phyloP scores from a whole-genome alignment of 2,113 vertebrate species.

The Meleagris gallopavo region DNA sequence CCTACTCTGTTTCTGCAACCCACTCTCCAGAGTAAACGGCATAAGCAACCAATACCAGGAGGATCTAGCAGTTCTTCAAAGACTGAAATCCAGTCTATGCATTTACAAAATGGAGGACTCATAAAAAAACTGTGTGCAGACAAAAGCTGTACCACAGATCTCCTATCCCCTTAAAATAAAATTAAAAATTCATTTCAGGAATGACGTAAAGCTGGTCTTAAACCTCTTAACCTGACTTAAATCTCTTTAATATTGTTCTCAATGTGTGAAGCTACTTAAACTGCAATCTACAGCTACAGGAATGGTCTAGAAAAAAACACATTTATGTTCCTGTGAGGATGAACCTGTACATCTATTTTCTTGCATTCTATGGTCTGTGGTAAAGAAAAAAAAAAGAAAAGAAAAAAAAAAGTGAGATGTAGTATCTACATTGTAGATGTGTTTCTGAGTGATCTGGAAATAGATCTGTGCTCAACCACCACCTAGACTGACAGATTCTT shows the following conservation, averaged over 20 bases:
- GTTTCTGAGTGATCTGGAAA: neutral
- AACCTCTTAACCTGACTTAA: neutral
- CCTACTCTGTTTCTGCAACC: neutral
- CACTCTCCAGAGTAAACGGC: neutral
- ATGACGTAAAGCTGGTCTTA: neutral
- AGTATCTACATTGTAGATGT: neutral
- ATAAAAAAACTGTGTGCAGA: neutral
- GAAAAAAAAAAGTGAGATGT: neutral
- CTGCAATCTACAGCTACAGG: neutral
- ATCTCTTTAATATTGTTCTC: neutral
- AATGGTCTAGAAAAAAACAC: neutral
- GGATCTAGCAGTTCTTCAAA: neutral
- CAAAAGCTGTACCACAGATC: neutral
- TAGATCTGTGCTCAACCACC: neutral
- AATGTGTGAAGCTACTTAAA: neutral
- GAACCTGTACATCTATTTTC: neutral
- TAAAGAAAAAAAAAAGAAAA: neutral
- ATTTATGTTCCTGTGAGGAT: neutral
- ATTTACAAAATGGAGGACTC: neutral
- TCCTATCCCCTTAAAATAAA: neutral
- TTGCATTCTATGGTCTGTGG: accelerated
- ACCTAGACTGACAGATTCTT: neutral
- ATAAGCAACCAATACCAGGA: neutral
- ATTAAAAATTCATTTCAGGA: neutral
- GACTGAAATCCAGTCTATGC: neutral